Evolutionary conservation across 2,888 invertebrate species (phyloP), one percentile per base, ranked within the genome.

Genomic region (Melinaea marsaeus): DNA sequence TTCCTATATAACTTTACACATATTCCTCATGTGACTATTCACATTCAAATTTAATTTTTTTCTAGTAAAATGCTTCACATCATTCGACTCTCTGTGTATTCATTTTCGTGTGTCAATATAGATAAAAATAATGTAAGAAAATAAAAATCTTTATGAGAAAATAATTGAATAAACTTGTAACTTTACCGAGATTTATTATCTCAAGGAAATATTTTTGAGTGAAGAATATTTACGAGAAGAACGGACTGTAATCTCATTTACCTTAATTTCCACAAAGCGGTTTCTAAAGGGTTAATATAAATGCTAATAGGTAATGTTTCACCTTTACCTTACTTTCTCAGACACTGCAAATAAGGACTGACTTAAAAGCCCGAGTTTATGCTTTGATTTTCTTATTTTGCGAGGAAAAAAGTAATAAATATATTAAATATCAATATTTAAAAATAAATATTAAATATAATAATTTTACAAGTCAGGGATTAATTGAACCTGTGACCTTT

Each of bases 201-300:
- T 48, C 13, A 48, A 5, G 48, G 2, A 48, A n/a, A 48, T n/a
- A 48, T 48, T 48, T 13, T 48, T 22, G 22, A n/a, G 4, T 48
- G 2, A 13, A 48, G 70, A 60, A 59, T 62, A 22, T 64, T 58
- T 62, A 62, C 60, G 42, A 60, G 55, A 58, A 60, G 47, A 60
- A 58, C 48, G 47, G 13, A 72, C 61, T 75, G 68, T 82, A 79
- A 83, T 78, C 71, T 79, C 77, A 83, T 84, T 80, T 79, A 77
- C 70, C 77, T 78, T 79, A 80, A 83, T 80, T 79, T 72, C 72
- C 72, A 74, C 75, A 81, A 81, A 66, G 77, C 77, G 81, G 79
- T 81, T 82, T 80, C 81, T 81, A 79, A 82, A 79, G 79, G 80
- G 83, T 22, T 86, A 84, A 87, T 86, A 86, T 87, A 86, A 85